phyloP scores from a whole-genome alignment of 2,113 vertebrate genomes.

The Zosterops lateralis region DNA sequence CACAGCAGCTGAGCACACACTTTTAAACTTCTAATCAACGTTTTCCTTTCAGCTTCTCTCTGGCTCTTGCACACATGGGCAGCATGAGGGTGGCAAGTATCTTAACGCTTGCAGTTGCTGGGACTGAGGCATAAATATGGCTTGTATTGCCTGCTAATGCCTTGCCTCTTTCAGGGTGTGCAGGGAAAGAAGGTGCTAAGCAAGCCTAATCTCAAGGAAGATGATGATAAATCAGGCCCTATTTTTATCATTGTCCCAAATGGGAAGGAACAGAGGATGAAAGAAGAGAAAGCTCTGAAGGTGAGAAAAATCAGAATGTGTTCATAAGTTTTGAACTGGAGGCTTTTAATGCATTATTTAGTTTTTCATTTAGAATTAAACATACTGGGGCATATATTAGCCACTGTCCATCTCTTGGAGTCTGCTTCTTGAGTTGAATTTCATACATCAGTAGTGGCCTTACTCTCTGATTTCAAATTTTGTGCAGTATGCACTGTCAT shows the following conservation, averaged over 20 bases:
- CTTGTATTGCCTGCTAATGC: background rate
- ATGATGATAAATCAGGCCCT: conserved; percentile 91
- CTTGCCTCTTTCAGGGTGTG: conserved; percentile 70
- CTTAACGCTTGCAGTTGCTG: background rate
- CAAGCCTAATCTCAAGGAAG: conserved; percentile 87
- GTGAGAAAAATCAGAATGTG: conserved; percentile 63
- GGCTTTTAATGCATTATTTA: accelerated
- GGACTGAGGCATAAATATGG: background rate
- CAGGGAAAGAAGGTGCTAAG: conserved; percentile 86
- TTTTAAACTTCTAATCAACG: background rate
- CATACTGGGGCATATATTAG: background rate
- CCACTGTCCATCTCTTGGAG: background rate
- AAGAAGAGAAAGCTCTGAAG: conserved; percentile 94
- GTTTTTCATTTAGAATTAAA: background rate
- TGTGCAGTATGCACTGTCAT: background rate
- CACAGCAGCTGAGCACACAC: conserved; percentile 34
- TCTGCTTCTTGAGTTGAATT: background rate
- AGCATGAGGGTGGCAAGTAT: conserved; percentile 40
- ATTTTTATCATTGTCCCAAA: conserved; percentile 89
- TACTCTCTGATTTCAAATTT: background rate
- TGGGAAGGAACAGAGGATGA: conserved; percentile 94
- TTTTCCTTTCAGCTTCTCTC: conserved; percentile 39
- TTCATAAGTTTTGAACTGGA: background rate
- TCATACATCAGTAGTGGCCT: background rate
- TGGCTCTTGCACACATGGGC: background rate